Evolutionary conservation across 2,888 invertebrate species (phyloP).

Genomic region (Pachycephus smyrnensis): DNA sequence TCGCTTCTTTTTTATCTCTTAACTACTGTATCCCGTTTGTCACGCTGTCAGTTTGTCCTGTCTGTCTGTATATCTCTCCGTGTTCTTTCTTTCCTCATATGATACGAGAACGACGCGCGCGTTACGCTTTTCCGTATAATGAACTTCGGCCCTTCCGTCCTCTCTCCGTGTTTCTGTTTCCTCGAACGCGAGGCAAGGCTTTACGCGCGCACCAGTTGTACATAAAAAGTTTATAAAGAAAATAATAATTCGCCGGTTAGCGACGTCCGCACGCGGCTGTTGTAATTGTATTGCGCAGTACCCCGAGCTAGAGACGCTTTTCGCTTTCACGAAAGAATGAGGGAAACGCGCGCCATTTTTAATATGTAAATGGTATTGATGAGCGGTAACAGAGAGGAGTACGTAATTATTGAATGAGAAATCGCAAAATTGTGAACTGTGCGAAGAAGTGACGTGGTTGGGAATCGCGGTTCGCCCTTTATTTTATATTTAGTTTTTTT

Average conservation of each 20-base stretch:
- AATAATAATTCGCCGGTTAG: background rate
- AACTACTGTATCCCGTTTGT: background rate
- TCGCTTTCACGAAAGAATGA: background rate
- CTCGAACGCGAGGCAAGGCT: background rate
- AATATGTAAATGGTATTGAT: background rate
- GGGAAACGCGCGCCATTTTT: background rate
- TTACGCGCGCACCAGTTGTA: background rate
- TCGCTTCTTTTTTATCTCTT: background rate
- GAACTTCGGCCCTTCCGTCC: background rate
- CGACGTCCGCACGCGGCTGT: background rate
- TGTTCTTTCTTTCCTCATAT: background rate
- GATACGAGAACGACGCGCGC: background rate
- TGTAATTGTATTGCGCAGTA: background rate
- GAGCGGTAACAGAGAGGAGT: background rate
- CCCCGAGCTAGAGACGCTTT: background rate
- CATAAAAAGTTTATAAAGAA: background rate
- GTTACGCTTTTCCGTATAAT: background rate
- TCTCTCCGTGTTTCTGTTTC: background rate
- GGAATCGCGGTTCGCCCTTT: slow-evolving; percentile 8
- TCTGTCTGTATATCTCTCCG: background rate
- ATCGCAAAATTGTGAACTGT: background rate
- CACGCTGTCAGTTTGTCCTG: background rate
- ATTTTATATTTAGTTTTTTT: slow-evolving; percentile 26
- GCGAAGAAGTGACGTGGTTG: background rate
- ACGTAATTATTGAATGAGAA: background rate